Conservation (phyloP, 2,888 invertebrate species). For the Autographa pulchrina region DNA sequence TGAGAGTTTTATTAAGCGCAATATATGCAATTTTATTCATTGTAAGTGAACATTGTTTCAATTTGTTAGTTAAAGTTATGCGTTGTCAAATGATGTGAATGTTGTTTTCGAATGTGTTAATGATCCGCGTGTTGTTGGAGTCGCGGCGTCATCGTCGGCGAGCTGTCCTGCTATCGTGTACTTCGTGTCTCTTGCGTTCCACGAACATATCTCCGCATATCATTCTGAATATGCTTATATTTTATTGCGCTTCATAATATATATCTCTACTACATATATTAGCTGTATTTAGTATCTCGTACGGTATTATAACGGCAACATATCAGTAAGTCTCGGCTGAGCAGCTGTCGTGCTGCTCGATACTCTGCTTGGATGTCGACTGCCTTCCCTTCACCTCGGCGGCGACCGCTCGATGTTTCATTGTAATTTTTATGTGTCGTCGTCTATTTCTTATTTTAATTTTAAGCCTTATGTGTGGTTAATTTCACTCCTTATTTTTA, state of each 20-base stretch:
- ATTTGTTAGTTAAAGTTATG: slow-evolving; percentile 89
- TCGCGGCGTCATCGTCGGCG: slow-evolving; percentile 51
- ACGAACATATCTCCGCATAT: slow-evolving; percentile 84
- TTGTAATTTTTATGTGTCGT: slow-evolving; percentile 76
- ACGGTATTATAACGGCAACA: slow-evolving; percentile 79
- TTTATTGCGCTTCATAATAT: slow-evolving; percentile 81
- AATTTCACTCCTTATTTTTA: slow-evolving; percentile 88
- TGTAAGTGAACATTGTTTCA: slow-evolving; percentile 88
- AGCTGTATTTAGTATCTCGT: slow-evolving; percentile 77
- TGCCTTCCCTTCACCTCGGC: slow-evolving; percentile 58
- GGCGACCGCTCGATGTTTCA: slow-evolving; percentile 65
- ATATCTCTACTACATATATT: slow-evolving; percentile 73
- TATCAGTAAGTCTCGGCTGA: slow-evolving; percentile 84
- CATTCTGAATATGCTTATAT: slow-evolving; percentile 75
- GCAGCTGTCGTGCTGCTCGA: slow-evolving; percentile 63
- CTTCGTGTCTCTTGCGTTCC: slow-evolving; percentile 61
- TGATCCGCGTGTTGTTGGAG: slow-evolving; percentile 52
- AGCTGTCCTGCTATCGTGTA: slow-evolving; percentile 47
- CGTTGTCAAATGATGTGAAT: slow-evolving; percentile 81
- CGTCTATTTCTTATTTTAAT: slow-evolving; percentile 83
- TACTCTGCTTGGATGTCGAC: slow-evolving; percentile 62
- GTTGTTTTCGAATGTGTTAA: slow-evolving; percentile 76
- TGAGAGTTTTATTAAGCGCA: slow-evolving; percentile 89
- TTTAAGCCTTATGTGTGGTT: slow-evolving; percentile 88
- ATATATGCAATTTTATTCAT: slow-evolving; percentile 89